Conservation (phyloP, 2,797 vertebrate species). For the Malurus splendens region DNA sequence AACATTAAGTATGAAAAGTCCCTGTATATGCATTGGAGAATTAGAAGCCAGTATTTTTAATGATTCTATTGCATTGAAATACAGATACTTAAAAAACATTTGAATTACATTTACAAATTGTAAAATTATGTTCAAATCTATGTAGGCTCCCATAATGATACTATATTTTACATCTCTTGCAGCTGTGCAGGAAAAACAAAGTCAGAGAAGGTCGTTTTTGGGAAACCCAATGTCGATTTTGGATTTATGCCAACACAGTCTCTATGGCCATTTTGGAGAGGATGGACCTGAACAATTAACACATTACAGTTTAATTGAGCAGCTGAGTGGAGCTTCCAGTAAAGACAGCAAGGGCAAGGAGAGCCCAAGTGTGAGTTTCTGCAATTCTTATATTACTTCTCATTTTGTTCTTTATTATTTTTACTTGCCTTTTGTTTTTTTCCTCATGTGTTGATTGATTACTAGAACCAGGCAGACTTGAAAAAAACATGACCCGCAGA, state of each 20-base stretch:
- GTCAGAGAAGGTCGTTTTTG: constrained; percentile 64
- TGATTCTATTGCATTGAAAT: background rate
- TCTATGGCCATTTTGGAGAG: constrained; percentile 71
- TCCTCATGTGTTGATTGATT: background rate
- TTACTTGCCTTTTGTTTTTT: background rate
- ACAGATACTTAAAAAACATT: background rate
- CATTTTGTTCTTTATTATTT: background rate
- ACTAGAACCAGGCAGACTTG: background rate
- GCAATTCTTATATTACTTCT: background rate
- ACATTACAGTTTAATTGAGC: constrained; percentile 71
- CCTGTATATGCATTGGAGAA: background rate
- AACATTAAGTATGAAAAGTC: background rate
- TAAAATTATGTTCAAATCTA: background rate
- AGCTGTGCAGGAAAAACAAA: constrained; percentile 68
- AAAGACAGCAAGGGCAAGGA: constrained; percentile 67
- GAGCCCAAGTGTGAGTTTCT: constrained; percentile 71
- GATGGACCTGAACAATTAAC: constrained; percentile 70
- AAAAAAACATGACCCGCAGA: background rate
- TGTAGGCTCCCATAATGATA: background rate
- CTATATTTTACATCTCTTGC: constrained; percentile 7
- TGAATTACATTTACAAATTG: background rate
- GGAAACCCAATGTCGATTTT: constrained; percentile 74
- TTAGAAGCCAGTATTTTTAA: background rate
- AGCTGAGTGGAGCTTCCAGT: constrained; percentile 68
- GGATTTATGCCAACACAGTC: constrained; percentile 77